Evolutionary conservation across 1,140 invertebrate genomes (phyloP).

Genomic region (Pentalonia nigronervosa): DNA sequence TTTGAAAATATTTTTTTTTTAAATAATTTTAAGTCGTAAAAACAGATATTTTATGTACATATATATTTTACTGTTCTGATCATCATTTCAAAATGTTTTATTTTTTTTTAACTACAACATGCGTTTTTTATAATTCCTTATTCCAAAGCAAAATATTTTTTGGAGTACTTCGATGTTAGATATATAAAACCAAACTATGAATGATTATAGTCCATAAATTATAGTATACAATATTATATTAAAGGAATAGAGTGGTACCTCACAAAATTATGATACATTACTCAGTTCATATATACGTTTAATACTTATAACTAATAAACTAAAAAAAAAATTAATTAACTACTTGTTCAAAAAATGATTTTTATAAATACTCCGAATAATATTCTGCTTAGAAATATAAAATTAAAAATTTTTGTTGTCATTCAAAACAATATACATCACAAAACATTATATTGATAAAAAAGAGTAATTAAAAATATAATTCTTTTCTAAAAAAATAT

Average conservation of each 20-base stretch:
- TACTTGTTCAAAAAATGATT: too few relatives aligned
- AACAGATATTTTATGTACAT: too few relatives aligned
- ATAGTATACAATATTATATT: not conserved
- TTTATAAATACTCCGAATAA: not conserved
- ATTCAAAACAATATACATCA: not conserved
- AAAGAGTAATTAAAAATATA: too few relatives aligned
- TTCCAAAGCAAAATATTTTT: not conserved
- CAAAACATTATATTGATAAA: not conserved
- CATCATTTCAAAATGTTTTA: not conserved
- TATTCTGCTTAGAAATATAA: not conserved
- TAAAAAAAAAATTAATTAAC: too few relatives aligned
- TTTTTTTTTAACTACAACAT: not conserved
- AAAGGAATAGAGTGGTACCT: not conserved
- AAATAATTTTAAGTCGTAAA: too few relatives aligned
- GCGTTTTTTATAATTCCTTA: not conserved
- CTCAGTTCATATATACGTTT: too few relatives aligned
- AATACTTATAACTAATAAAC: not conserved
- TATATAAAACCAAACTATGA: not conserved
- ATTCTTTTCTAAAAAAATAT: not conserved
- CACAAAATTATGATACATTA: not conserved
- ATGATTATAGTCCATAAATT: not conserved
- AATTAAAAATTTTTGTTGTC: not conserved
- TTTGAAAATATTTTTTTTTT: too few relatives aligned
- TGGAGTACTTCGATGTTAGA: not conserved
- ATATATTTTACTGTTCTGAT: too few relatives aligned